A percentile compares a stretch with the other conserved stretches of the same genome.
Conservation (phyloP, 2,888 invertebrate species). For the Theodoxus fluviatilis region DNA sequence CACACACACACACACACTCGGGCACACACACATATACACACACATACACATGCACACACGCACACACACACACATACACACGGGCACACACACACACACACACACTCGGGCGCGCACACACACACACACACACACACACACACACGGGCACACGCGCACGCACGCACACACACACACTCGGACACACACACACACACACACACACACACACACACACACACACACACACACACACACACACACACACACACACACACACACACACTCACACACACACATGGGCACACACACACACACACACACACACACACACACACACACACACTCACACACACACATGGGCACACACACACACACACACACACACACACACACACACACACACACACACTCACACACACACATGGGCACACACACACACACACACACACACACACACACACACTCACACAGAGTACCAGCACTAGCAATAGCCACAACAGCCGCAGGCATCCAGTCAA, state of each 20-base stretch:
- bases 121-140: slow-evolving; percentile 12
- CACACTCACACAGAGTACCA: not conserved
- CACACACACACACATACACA: not conserved
- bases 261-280: not conserved
- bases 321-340: slow-evolving; percentile 12
- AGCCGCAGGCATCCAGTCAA: not conserved
- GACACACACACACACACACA: not conserved
- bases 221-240: slow-evolving; percentile 3
- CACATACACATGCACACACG: not conserved
- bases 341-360: not conserved
- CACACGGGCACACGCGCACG: not conserved
- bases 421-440: not conserved
- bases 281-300: not conserved
- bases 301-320: slow-evolving; percentile 11
- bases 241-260: slow-evolving; percentile 8
- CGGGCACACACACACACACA: not conserved
- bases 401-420: not conserved
- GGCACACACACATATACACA: slow-evolving; percentile 3
- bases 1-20: not conserved
- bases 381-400: not conserved
- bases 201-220: slow-evolving; percentile 9
- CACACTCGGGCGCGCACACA: slow-evolving; percentile 7
- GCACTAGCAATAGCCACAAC: not conserved
- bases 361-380: not conserved
- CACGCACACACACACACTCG: not conserved